These are phyloP conservation scores for Riptortus pedestris DNA, from an alignment of 1,140 invertebrate genomes.

Conservation along the genomic window DNA sequence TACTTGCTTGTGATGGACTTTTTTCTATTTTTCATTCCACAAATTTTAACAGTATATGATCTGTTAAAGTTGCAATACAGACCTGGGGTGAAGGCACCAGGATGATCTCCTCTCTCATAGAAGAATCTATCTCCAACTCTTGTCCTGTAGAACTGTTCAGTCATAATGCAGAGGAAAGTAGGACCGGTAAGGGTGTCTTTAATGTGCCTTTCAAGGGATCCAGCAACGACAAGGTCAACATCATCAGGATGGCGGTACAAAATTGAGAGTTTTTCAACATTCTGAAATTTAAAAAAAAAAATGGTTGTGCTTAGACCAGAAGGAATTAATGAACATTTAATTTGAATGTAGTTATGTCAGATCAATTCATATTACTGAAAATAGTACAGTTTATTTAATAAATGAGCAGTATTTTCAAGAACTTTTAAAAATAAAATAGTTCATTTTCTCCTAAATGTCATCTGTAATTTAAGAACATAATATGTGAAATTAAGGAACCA, in stretches of 20 bases:
- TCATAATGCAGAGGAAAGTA: conserved; percentile 83
- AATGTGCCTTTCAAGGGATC: conserved; percentile 65
- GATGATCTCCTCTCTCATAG: conserved; percentile 58
- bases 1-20: too few relatives aligned
- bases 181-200: conserved; percentile 72
- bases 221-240: conserved; percentile 80
- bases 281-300: conserved; percentile 42
- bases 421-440: too few relatives aligned
- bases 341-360: not conserved
- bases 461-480: too few relatives aligned
- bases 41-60: too few relatives aligned
- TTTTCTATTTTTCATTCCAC: too few relatives aligned
- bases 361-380: too few relatives aligned
- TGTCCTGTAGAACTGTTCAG: conserved; percentile 76
- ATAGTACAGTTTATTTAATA: too few relatives aligned
- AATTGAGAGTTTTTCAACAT: conserved; percentile 48
- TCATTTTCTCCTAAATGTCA: too few relatives aligned
- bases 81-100: conserved; percentile 58
- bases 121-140: conserved; percentile 74
- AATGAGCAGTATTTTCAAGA: too few relatives aligned
- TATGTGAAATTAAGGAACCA: too few relatives aligned
- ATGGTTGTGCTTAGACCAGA: too few relatives aligned
- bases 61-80: too few relatives aligned
- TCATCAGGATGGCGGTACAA: conserved; percentile 66
- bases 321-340: not conserved